phyloP scores from a whole-genome alignment of 2,888 invertebrate genomes.

The Perizoma flavofasciatum region DNA sequence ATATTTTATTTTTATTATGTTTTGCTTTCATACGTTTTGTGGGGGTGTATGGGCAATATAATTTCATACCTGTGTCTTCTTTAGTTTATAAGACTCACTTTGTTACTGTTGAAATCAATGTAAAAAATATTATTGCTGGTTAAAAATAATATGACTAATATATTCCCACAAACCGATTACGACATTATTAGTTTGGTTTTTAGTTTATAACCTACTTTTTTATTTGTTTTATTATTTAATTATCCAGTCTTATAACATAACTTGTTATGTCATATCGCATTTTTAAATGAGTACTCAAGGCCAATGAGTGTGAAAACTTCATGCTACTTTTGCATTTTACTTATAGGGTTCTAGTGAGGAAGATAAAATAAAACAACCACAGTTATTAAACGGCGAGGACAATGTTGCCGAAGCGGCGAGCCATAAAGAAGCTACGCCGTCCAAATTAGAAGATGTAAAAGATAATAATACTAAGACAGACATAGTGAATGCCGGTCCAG shows the following conservation, averaged over 20 bases:
- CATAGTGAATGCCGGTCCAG: conserved; percentile 63
- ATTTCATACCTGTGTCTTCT: conserved; percentile 35
- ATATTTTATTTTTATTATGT: conserved; percentile 62
- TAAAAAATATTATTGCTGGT: conserved; percentile 42
- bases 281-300: not conserved
- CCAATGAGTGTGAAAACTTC: conserved; percentile 20
- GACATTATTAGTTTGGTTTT: conserved; percentile 51
- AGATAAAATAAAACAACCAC: conserved; percentile 64
- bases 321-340: conserved; percentile 45
- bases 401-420: conserved; percentile 69
- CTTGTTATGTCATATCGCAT: conserved; percentile 2
- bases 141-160: conserved; percentile 61
- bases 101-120: conserved; percentile 28
- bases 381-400: conserved; percentile 75
- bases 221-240: conserved; percentile 33
- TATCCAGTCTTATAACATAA: conserved; percentile 30
- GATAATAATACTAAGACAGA: conserved; percentile 72
- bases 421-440: conserved; percentile 68
- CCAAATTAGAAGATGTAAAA: conserved; percentile 69
- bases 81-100: conserved; percentile 30
- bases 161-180: conserved; percentile 78
- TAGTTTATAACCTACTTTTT: conserved; percentile 54
- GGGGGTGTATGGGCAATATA: conserved; percentile 83
- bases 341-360: conserved; percentile 72
- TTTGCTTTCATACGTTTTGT: conserved; percentile 73